These are phyloP conservation scores for Lanius ludovicianus DNA, from an alignment of 2,113 vertebrate species.

Conservation along the genomic window DNA sequence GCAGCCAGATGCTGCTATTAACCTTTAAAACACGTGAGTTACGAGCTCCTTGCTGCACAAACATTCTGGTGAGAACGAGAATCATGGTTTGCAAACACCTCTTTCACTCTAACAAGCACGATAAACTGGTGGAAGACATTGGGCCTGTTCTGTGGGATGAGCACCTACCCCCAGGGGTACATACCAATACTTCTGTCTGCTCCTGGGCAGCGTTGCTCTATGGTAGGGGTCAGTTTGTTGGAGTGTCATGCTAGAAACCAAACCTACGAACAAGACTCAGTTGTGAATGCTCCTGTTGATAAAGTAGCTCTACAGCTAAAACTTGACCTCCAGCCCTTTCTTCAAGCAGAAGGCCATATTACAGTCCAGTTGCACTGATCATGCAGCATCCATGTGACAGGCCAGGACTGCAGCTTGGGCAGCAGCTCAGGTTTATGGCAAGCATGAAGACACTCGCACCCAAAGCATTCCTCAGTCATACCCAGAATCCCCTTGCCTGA, in stretches of 20 bases:
- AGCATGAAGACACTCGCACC: not conserved
- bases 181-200: fast-evolving
- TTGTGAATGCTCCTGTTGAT: not conserved
- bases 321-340: not conserved
- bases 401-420: not conserved
- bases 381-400: not conserved
- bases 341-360: not conserved
- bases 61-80: not conserved
- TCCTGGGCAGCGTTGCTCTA: fast-evolving
- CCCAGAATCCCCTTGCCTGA: not conserved
- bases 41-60: not conserved
- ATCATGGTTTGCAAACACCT: not conserved
- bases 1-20: not conserved
- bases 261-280: not conserved
- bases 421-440: not conserved
- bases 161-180: not conserved
- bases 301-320: not conserved
- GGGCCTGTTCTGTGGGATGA: fast-evolving
- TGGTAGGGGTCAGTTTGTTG: not conserved
- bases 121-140: not conserved
- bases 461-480: not conserved
- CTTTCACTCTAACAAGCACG: not conserved
- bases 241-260: not conserved
- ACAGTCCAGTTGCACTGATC: not conserved
- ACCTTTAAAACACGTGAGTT: not conserved